These are phyloP conservation scores for Sebastes elongatus DNA, from an alignment of 2,797 vertebrate species.

Conservation along the genomic window DNA sequence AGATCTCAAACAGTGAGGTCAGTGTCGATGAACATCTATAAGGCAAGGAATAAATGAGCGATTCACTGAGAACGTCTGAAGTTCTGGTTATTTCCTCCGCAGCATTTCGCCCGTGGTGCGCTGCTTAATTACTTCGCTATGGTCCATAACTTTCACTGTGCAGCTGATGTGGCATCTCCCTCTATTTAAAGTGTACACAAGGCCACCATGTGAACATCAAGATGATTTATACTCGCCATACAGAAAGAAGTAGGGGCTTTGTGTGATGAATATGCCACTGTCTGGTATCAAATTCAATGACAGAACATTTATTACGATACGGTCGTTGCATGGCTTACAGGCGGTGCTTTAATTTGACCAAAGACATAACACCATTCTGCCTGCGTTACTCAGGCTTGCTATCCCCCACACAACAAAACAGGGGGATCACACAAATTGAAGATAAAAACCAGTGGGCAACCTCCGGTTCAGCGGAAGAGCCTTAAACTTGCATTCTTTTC, in stretches of 20 bases:
- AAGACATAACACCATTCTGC: slow-evolving; percentile 31
- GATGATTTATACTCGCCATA: slow-evolving; percentile 51
- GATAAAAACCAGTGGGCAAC: background rate
- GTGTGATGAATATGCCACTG: slow-evolving; percentile 50
- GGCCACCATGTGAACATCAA: slow-evolving; percentile 67
- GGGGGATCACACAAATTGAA: slow-evolving; percentile 7
- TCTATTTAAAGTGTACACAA: slow-evolving; percentile 71
- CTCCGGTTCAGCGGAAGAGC: no score
- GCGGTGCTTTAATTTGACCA: slow-evolving; percentile 39
- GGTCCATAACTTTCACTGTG: slow-evolving; percentile 58
- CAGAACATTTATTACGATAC: slow-evolving; percentile 47
- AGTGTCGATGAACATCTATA: slow-evolving; percentile 50
- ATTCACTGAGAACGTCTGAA: slow-evolving; percentile 45
- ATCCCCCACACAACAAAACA: slow-evolving; percentile 9
- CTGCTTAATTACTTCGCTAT: slow-evolving; percentile 63
- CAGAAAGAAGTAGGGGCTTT: slow-evolving; percentile 41
- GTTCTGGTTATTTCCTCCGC: slow-evolving; percentile 29
- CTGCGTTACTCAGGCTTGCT: slow-evolving; percentile 25
- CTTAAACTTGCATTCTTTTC: no score
- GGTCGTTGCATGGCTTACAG: slow-evolving; percentile 8
- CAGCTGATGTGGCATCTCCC: slow-evolving; percentile 66
- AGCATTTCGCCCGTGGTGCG: slow-evolving; percentile 52
- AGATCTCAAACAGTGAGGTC: slow-evolving; percentile 60
- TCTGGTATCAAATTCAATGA: slow-evolving; percentile 55
- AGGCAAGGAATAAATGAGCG: slow-evolving; percentile 50